These are phyloP conservation scores for Celastrina argiolus DNA, from an alignment of 2,888 invertebrate genomes.

Conservation along the genomic window DNA sequence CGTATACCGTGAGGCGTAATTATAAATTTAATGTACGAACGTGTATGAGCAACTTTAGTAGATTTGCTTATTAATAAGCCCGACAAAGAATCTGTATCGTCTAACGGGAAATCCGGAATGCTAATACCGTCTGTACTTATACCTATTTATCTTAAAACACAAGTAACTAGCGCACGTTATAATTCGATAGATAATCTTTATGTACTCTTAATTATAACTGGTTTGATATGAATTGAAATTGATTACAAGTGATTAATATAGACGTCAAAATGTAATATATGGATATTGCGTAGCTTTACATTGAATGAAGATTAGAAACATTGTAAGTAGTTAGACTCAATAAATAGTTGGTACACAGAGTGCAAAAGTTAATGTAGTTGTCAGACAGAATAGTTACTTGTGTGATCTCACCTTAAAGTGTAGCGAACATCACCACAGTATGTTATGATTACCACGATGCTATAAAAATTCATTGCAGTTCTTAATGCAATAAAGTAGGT, in stretches of 20 bases:
- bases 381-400: neutral
- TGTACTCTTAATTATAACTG: slow-evolving; percentile 41
- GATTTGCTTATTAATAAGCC: slow-evolving; percentile 67
- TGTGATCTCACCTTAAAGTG: neutral
- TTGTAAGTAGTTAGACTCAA: neutral
- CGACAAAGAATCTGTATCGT: slow-evolving; percentile 60
- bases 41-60: slow-evolving; percentile 57
- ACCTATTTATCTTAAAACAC: slow-evolving; percentile 51
- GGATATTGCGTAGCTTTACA: neutral
- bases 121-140: slow-evolving; percentile 50
- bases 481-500: neutral
- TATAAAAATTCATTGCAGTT: too few species aligned
- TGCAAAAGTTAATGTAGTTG: neutral
- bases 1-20: slow-evolving; percentile 33
- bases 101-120: slow-evolving; percentile 49
- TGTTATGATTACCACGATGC: too few species aligned
- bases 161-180: slow-evolving; percentile 45
- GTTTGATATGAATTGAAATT: slow-evolving; percentile 39
- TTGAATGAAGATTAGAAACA: neutral
- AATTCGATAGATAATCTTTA: slow-evolving; percentile 45
- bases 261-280: slow-evolving; percentile 22
- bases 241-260: slow-evolving; percentile 38
- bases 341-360: neutral
- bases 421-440: neutral
- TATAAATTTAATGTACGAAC: slow-evolving; percentile 35